Evolutionary conservation across 2,113 vertebrate genomes (phyloP).

Genomic region (Alethe castanea): DNA sequence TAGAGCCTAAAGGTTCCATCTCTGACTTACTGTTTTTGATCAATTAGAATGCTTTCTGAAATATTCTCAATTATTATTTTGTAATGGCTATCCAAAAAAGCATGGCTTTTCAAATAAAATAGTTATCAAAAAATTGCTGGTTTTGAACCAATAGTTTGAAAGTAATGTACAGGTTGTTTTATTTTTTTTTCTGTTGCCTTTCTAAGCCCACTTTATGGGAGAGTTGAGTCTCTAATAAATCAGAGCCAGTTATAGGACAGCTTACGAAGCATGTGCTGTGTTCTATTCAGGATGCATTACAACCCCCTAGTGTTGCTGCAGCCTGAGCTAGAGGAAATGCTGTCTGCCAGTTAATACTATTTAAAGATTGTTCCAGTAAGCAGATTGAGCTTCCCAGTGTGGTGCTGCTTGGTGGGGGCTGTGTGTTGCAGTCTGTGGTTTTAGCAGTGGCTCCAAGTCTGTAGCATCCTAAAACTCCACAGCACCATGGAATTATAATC

Average conservation of each 20-base stretch:
- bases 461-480: background rate
- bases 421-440: background rate
- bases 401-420: background rate
- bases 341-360: conserved; percentile 17
- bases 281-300: background rate
- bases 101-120: background rate
- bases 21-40: background rate
- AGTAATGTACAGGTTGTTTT: background rate
- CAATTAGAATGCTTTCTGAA: background rate
- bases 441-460: background rate
- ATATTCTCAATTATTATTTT: background rate
- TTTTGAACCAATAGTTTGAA: background rate
- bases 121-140: background rate
- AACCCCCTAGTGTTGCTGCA: background rate
- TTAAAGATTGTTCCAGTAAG: conserved; percentile 32
- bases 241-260: background rate
- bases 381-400: background rate
- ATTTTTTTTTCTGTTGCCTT: background rate
- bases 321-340: background rate
- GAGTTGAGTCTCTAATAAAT: background rate
- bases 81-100: background rate
- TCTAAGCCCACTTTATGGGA: background rate
- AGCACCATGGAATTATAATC: background rate
- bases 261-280: background rate
- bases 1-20: background rate